Evolutionary conservation across 2,797 vertebrate genomes (phyloP), one percentile per base, ranked within the genome.

Genomic region (Muscicapa comitata): DNA sequence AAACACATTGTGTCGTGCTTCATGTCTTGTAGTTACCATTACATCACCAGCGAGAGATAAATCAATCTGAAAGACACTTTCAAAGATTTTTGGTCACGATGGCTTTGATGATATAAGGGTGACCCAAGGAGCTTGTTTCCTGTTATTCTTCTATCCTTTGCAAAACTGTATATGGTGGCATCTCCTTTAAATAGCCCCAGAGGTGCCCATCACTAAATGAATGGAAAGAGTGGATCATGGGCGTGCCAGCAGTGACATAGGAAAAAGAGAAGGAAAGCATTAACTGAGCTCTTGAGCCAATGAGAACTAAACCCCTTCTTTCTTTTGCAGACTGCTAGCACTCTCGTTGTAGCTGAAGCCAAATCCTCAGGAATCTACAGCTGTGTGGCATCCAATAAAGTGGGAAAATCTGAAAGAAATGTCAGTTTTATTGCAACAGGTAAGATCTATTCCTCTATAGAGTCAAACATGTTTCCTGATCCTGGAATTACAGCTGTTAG

Each of bases 341-440:
- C 98, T 95, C 98, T 99, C 21, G 97, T 98, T 63, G 98, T 99
- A 96, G 98, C 98, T 59, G 98, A 99, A 88, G 97, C 99, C 50
- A 98, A 96, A 68, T 97, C 98, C 88, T 99, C 99, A 90, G 99
- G 99, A 93, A 97, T 99, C 91, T 99, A 99, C 97, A 99, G 98
- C 86, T 99, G 99, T 68, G 35, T 98, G 78, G 98, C 99, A 92
- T 98, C 98, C 94, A 99, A 99, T 97, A 98, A 98, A 97, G 97
- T 98, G 65, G 99, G 99, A 86, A 96, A 93, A 38, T 98, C 98
- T 45, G 97, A 98, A 96, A 98, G 99, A 89, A 98, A 98, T 54
- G 89, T 99, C 94, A 98, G 95, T 91, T 99, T 99, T 98, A 99
- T 99, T 90, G 95, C 99, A 94, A 99, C 99, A 99, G 99, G 99